phyloP scores from a whole-genome alignment of 2,888 invertebrate genomes.

The Eupithecia centaureata region DNA sequence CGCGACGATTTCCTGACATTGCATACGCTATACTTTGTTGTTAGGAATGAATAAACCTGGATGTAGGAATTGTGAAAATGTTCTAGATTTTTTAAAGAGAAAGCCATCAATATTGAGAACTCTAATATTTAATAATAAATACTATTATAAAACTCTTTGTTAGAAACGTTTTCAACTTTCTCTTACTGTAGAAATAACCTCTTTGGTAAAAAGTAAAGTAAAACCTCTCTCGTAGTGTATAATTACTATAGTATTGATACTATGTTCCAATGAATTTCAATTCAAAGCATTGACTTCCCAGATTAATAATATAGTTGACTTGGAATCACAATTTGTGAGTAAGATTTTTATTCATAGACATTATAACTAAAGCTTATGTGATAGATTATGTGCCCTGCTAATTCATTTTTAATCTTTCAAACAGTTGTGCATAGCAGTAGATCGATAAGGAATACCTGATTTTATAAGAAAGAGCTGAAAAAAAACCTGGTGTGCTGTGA shows the following conservation, averaged over 20 bases:
- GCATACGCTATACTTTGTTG: conserved; percentile 27
- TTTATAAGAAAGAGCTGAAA: not conserved
- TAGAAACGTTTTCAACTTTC: too few relatives aligned
- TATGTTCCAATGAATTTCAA: not conserved
- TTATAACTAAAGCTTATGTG: too few relatives aligned
- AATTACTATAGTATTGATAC: not conserved
- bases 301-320: too few relatives aligned
- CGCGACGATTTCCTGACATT: conserved; percentile 26
- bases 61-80: not conserved
- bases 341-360: not conserved
- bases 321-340: not conserved
- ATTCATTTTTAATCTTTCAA: not conserved
- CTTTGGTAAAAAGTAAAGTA: not conserved
- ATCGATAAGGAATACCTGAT: too few relatives aligned
- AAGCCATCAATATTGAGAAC: not conserved
- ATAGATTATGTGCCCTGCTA: not conserved
- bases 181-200: too few relatives aligned
- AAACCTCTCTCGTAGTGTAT: not conserved
- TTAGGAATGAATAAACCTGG: conserved; percentile 17
- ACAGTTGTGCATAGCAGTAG: not conserved
- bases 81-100: not conserved
- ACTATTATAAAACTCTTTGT: not conserved
- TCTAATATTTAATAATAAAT: too few relatives aligned
- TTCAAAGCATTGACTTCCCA: not conserved
- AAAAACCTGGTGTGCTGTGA: not conserved